Base-by-base conservation (phyloP, 35 echinoderm and acorn worm genomes). In the Lytechinus variegatus region DNA sequence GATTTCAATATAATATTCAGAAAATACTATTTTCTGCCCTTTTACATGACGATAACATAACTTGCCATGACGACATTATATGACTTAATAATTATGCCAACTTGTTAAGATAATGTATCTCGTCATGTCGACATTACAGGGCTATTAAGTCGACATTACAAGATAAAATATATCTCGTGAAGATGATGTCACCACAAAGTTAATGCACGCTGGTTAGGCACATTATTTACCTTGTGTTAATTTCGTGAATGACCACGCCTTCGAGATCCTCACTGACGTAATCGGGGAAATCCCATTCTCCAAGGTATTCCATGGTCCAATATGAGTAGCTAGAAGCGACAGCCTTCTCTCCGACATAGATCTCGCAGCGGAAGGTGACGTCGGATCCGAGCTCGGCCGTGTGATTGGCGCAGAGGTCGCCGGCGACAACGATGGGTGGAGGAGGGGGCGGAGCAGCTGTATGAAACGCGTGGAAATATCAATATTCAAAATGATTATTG, bases 301-400 rank as follows among this genome's bases (percentile, higher is more conserved):
- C 88, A 33, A 33, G 88, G 88, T 21, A 4, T 5, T 90, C 88
- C 88, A 52, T 90, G 9, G 16, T 4, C 88, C 88, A 90, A 52
- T 90, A 90, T 6, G 88, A 4, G 88, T 10, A 90, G 29, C 11
- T 52, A 4, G 10, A 10, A 12, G 29, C 8, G 0, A 27, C 2
- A 4, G 28, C 4, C 5, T 52, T 33, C 88, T 52, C 52, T 21
- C 88, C 88, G 10, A 90, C 88, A 9, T 52, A 90, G 88, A 90
- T 54, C 10, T 90, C 88, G 52, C 88, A 90, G 12, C 88, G 88
- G n/a, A 90, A 90, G 88, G 88, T 90, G 88, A 52, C 88, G 9
- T 90, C 13, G 1, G 88, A 90, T 8, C 88, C 88, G 29, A 90
- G 88, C 28, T 19, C 88, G 1, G 88, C 88, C 27, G 88, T 52